Conservation (phyloP, 2,113 vertebrate genomes). For the human region GRCh38 chr20:19928001-19928500, state of each 20-base stretch:
- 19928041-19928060: fast-evolving
- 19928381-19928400: fast-evolving
- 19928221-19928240: background rate
- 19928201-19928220: background rate
- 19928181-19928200: too few species aligned
- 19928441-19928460: background rate
- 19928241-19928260: fast-evolving
- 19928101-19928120: too few species aligned
- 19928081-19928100: too few species aligned
- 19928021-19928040: too few species aligned
- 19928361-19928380: background rate
- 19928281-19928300: background rate
- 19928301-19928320: too few species aligned
- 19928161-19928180: too few species aligned
- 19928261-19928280: background rate
- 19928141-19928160: too few species aligned
- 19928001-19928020: too few species aligned
- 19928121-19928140: too few species aligned
- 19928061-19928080: too few species aligned
- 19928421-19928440: too few species aligned
- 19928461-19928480: fast-evolving
- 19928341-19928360: background rate
- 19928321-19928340: fast-evolving
- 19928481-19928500: background rate
- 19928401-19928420: background rate